Base-by-base conservation (phyloP, 2,113 vertebrate genomes). In the Centrocercus urophasianus region DNA sequence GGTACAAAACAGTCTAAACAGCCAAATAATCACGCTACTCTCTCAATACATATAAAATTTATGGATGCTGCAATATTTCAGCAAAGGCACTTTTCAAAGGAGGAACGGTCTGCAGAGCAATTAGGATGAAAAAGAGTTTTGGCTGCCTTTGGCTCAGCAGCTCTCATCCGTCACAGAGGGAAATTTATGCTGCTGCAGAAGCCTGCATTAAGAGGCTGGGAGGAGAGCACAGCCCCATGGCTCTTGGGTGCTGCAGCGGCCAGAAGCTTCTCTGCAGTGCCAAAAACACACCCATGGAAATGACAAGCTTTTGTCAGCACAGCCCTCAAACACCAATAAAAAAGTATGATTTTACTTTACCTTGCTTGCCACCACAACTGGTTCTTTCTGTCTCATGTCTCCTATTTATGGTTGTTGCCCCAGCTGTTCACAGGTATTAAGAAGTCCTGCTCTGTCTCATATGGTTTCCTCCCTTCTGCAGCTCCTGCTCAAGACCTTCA, bases 31-130 rank as follows among this genome's bases (percentile, higher is more conserved):
- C 38, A 47, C 32, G 5, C 40, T 54, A 5, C 82, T 79, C 66
- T 85, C 86, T 84, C 70, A 30, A 32, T 18, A 52, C 70, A 72
- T 10, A 17, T 24, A 40, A 3, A 45, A 92, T 87, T 92, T 94
- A 90, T 32, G 48, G 77, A 15, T 76, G 22, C 75, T n/a, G 85
- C 89, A 77, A 65, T 84, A 81, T 83, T 93, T 94, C 93, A 93
- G 89, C 78, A 42, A 25, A 56, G 57, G 71, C 69, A 50, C 30
- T 43, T 72, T 89, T 45, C 38, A 66, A 75, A 94, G 79, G 90
- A 71, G 76, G 81, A 67, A 52, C 7, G 10, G 77, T 70, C 89
- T 4, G 25, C 28, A 45, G 48, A 83, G 82, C 89, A 89, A 74
- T 88, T 43, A 88, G 92, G 65, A 75, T 83, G 73, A 92, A 78